Base-by-base conservation (phyloP, 1,140 invertebrate species). In the Homarus americanus region DNA sequence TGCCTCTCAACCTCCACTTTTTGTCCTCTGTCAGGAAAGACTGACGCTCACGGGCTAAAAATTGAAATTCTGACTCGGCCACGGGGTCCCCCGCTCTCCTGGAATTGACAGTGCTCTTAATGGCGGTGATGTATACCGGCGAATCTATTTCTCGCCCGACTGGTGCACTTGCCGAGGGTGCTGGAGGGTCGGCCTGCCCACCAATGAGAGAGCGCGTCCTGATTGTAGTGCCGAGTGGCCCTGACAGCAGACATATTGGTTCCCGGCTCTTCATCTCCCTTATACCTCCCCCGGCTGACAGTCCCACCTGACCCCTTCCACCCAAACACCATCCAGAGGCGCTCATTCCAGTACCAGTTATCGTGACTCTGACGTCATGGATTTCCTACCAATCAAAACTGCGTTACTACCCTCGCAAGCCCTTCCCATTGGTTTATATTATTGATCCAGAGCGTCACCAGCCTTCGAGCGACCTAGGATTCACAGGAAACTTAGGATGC, bases 201-300 rank as follows among this genome's bases (percentile, higher is more conserved):
- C 89, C 89, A 91, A 91, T 91, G 89, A 91, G 89, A 85, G 89
- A 40, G 82, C 89, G 89, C 73, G 73, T 36, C 32, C 73, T 85
- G 89, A 91, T 91, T 91, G 89, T 91, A 91, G 89, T 91, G 83
- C 28, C 89, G 89, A 85, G 53, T 91, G 89, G 89, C 44, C 34
- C 73, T 91, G 89, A 91, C 89, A 91, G 89, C 82, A 91, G 89
- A 91, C 89, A 91, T 91, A 91, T 91, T 91, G 89, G 83, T 85
- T 85, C 83, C 75, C 73, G 78, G 53, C 82, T 41, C 89, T 86
- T 91, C 89, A 85, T 91, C 82, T 85, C 89, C 73, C 89, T 91
- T 91, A 91, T 86, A 86, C 89, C 53, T n/a, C 32, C 82, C 44
- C 80, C 69, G 24, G 41, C 49, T 85, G 89, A 78, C 75, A 85